Conservation (phyloP, 1,140 invertebrate species). For the Dinothrombium tinctorium region DNA sequence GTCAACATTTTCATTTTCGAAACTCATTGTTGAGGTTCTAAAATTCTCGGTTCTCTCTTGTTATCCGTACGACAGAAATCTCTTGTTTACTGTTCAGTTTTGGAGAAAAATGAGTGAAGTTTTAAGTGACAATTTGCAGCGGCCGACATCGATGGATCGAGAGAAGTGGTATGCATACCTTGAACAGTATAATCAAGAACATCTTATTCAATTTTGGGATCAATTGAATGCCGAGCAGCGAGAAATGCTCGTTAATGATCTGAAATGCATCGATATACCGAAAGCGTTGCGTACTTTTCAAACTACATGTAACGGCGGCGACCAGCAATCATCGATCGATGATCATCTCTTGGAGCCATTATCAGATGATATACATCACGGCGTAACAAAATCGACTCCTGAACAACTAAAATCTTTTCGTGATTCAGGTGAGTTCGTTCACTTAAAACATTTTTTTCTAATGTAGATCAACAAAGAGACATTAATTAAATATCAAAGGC, state of each 20-base stretch:
- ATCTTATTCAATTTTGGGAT: slow-evolving; percentile 62
- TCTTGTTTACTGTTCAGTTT: too few species aligned
- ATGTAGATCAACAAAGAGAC: too few species aligned
- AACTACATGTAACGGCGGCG: slow-evolving; percentile 16
- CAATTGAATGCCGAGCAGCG: slow-evolving; percentile 31
- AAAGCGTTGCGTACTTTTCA: slow-evolving; percentile 8
- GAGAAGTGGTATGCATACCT: background rate
- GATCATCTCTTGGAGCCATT: slow-evolving; percentile 63
- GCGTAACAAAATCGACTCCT: slow-evolving; percentile 28
- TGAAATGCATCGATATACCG: slow-evolving; percentile 11
- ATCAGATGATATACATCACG: slow-evolving; percentile 44
- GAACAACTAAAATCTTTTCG: slow-evolving; percentile 39
- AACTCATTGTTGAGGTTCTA: too few species aligned
- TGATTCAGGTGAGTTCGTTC: slow-evolving; percentile 24
- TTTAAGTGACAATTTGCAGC: too few species aligned
- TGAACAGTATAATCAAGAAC: slow-evolving; percentile 34
- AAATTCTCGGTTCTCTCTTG: too few species aligned
- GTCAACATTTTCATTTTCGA: too few species aligned
- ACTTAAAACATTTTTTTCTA: too few species aligned
- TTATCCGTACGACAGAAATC: too few species aligned
- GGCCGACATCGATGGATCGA: too few species aligned
- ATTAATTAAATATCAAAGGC: too few species aligned
- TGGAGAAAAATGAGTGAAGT: too few species aligned
- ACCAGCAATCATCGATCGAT: slow-evolving; percentile 35
- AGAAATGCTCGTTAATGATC: slow-evolving; percentile 10